Evolutionary conservation across 1,140 invertebrate genomes (phyloP).

Genomic region (Coelopa frigida): DNA sequence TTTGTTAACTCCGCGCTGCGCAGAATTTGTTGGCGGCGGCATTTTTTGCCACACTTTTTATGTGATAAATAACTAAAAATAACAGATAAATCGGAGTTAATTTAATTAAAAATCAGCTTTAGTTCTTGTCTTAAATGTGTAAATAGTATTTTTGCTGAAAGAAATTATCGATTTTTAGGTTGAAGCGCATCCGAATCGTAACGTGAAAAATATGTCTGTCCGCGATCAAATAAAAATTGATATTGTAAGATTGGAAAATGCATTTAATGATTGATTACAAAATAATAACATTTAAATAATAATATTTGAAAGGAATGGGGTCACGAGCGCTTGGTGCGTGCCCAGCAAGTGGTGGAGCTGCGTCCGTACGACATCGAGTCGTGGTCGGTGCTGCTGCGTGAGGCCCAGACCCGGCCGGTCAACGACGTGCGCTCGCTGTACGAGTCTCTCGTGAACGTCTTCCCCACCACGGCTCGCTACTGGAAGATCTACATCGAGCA

Average conservation of each 20-base stretch:
- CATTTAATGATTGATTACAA: too few relatives aligned
- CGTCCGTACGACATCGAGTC: constrained; percentile 91
- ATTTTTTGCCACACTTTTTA: too few relatives aligned
- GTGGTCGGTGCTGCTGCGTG: constrained; percentile 90
- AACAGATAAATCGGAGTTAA: too few relatives aligned
- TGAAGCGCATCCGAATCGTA: too few relatives aligned
- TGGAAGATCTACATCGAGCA: constrained; percentile 99
- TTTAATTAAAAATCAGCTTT: too few relatives aligned
- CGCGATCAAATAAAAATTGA: constrained; percentile 42
- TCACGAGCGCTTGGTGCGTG: constrained; percentile 70
- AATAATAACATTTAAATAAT: neutral
- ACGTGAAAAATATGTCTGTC: constrained; percentile 26
- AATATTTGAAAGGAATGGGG: constrained; percentile 64
- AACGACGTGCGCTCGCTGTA: constrained; percentile 87
- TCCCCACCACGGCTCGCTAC: constrained; percentile 92
- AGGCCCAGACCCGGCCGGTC: constrained; percentile 84
- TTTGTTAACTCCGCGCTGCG: too few relatives aligned
- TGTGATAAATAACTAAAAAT: too few relatives aligned
- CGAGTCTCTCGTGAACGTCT: constrained; percentile 87
- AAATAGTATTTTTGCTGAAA: too few relatives aligned
- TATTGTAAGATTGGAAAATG: constrained; percentile 44
- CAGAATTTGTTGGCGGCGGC: too few relatives aligned
- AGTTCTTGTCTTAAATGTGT: too few relatives aligned
- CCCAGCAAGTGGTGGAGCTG: constrained; percentile 73
- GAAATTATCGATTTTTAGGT: too few relatives aligned